Percentiles rank a stretch among this genome's conserved stretches.
These are phyloP conservation scores for Drosophila nr. fundita DNA, from an alignment of 2,888 invertebrate genomes.

Conservation along the genomic window DNA sequence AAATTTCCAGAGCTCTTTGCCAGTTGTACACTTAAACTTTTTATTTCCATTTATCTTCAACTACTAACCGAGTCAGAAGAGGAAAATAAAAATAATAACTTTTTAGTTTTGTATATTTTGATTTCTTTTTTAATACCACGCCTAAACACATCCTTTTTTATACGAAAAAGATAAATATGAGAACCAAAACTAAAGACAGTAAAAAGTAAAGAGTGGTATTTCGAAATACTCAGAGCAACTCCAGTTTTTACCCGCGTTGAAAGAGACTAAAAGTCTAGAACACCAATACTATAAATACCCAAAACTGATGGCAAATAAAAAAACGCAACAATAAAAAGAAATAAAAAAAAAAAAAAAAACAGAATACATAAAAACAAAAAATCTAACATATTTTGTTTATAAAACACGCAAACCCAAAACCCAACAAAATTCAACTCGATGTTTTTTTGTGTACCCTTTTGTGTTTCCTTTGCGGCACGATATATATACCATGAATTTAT, in stretches of 20 bases:
- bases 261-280: slow-evolving; percentile 51
- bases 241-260: slow-evolving; percentile 59
- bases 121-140: slow-evolving; percentile 83
- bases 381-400: slow-evolving; percentile 56
- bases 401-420: slow-evolving; percentile 49
- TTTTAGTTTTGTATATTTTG: slow-evolving; percentile 70
- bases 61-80: slow-evolving; percentile 60
- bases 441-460: slow-evolving; percentile 56
- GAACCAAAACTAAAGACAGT: slow-evolving; percentile 80
- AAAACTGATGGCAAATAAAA: slow-evolving; percentile 50
- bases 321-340: slow-evolving; percentile 54
- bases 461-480: slow-evolving; percentile 58
- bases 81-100: slow-evolving; percentile 48
- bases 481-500: slow-evolving; percentile 52
- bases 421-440: slow-evolving; percentile 58
- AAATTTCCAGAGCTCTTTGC: slow-evolving; percentile 84
- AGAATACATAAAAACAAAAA: slow-evolving; percentile 7
- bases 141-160: slow-evolving; percentile 85
- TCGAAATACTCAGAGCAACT: slow-evolving; percentile 61
- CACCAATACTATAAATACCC: slow-evolving; percentile 32
- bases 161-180: slow-evolving; percentile 84
- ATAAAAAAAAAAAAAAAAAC: slow-evolving; percentile 5
- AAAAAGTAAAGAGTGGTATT: slow-evolving; percentile 50
- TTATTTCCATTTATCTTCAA: slow-evolving; percentile 61
- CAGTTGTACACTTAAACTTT: slow-evolving; percentile 83